Percentiles rank a stretch among this genome's conserved stretches.
Conservation (phyloP, 2,113 vertebrate genomes). For the Burhinus bistriatus region DNA sequence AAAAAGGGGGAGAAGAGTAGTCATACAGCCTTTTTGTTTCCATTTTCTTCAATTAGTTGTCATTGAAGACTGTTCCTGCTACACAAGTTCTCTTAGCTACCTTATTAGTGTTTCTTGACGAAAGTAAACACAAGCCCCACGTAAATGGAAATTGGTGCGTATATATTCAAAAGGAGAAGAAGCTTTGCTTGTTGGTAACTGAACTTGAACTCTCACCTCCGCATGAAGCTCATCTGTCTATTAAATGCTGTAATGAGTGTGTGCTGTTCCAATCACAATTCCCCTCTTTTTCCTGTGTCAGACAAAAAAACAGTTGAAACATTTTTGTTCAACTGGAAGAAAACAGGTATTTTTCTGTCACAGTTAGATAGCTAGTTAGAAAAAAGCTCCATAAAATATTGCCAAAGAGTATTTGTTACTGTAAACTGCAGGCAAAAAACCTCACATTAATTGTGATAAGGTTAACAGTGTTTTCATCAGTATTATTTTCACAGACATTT, state of each 20-base stretch:
- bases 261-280: neutral
- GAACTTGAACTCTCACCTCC: neutral
- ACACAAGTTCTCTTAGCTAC: neutral
- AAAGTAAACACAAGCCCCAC: neutral
- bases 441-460: neutral
- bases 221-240: neutral
- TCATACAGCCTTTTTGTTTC: neutral
- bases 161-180: neutral
- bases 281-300: neutral
- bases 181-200: neutral
- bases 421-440: neutral
- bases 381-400: neutral
- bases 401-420: neutral
- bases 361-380: neutral
- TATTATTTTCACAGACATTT: neutral
- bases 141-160: neutral
- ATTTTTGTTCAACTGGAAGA: neutral
- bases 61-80: neutral
- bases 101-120: neutral
- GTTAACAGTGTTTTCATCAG: neutral
- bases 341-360: neutral
- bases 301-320: neutral
- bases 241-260: neutral
- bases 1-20: neutral
- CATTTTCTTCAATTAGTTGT: neutral